Evolutionary conservation across 2,113 vertebrate species (phyloP).

Genomic region (Lepus europaeus): DNA sequence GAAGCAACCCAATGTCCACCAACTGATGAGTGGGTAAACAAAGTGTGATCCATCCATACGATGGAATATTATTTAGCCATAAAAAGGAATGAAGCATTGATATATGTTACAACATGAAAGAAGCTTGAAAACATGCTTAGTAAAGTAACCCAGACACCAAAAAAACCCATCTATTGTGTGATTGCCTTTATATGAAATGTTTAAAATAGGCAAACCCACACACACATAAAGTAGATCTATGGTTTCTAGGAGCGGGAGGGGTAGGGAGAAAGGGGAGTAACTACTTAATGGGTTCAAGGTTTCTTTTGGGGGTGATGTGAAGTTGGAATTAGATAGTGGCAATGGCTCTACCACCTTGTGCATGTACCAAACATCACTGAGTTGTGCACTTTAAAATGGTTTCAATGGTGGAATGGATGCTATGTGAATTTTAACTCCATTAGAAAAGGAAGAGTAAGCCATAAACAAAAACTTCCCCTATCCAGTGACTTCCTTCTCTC

Average conservation of each 20-base stretch:
- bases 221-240: neutral
- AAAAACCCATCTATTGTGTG: neutral
- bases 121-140: conserved; percentile 36
- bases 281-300: neutral
- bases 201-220: neutral
- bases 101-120: neutral
- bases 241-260: neutral
- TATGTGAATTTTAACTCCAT: conserved; percentile 35
- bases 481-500: neutral
- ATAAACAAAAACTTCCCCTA: conserved; percentile 13
- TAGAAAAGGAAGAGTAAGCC: neutral
- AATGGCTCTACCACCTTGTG: neutral
- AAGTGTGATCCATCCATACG: neutral
- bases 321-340: conserved; percentile 5
- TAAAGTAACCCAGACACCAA: conserved; percentile 18
- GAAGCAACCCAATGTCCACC: neutral
- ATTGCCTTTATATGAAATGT: conserved; percentile 27
- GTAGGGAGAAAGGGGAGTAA: neutral
- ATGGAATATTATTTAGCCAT: neutral
- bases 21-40: neutral
- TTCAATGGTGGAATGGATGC: neutral
- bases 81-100: neutral
- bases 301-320: neutral
- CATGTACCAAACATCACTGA: conserved; percentile 6
- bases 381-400: conserved; percentile 37